A percentile compares a stretch with the other conserved stretches of the same genome.
Conservation (phyloP, 2,113 vertebrate species). For the Gymnobelideus leadbeateri region DNA sequence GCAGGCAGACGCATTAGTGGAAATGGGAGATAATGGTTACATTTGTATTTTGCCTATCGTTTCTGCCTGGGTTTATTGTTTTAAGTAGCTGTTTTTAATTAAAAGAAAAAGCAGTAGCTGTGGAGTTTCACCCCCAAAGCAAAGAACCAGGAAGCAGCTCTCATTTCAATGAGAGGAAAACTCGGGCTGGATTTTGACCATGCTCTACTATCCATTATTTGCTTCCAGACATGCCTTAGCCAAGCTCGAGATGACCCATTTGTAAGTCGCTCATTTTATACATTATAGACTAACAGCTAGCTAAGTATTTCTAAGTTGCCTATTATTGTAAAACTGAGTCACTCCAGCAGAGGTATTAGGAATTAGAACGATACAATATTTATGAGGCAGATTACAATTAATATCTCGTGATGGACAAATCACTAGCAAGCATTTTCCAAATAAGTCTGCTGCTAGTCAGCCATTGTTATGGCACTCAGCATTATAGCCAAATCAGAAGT, state of each 20-base stretch:
- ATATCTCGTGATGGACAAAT: constrained; percentile 67
- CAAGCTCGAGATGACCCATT: constrained; percentile 66
- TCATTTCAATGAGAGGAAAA: constrained; percentile 59
- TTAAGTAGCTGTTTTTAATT: constrained; percentile 56
- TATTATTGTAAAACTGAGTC: constrained; percentile 77
- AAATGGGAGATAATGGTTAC: constrained; percentile 22
- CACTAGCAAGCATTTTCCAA: constrained; percentile 74
- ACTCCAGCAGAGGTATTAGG: constrained; percentile 71
- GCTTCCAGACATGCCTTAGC: constrained; percentile 71
- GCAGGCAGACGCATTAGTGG: not conserved
- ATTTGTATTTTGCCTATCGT: constrained; percentile 27
- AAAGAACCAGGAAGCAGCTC: constrained; percentile 44
- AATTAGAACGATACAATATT: constrained; percentile 77
- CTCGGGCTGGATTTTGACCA: constrained; percentile 40
- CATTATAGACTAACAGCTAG: constrained; percentile 69
- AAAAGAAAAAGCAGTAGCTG: constrained; percentile 36
- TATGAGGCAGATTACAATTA: constrained; percentile 75
- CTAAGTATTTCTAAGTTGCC: constrained; percentile 74
- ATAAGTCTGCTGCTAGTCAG: constrained; percentile 60
- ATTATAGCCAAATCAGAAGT: constrained; percentile 47
- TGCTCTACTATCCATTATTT: constrained; percentile 52
- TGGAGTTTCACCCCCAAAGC: constrained; percentile 11
- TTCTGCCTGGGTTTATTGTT: constrained; percentile 55
- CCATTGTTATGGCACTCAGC: constrained; percentile 42
- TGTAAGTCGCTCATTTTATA: constrained; percentile 70